Percentiles rank a stretch among this genome's conserved stretches.
Conservation (phyloP, 2,888 invertebrate genomes). For the Dryadula phaetusa region DNA sequence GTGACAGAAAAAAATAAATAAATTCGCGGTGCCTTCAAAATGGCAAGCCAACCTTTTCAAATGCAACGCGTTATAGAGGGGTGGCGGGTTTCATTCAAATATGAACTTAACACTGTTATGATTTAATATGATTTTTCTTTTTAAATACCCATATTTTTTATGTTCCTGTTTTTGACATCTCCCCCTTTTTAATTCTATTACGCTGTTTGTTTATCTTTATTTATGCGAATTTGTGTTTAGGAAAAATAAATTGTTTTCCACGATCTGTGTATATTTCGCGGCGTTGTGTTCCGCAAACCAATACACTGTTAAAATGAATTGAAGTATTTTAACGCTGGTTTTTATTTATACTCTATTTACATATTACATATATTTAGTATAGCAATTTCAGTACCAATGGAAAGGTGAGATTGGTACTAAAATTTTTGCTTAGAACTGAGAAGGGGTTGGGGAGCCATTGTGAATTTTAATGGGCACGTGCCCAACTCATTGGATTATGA, state of each 20-base stretch:
- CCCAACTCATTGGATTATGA: slow-evolving; percentile 51
- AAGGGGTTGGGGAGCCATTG: slow-evolving; percentile 33
- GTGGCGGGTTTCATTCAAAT: neutral
- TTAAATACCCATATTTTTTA: neutral
- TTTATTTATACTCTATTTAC: too few species aligned
- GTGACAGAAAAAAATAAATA: slow-evolving; percentile 15
- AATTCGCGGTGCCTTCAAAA: slow-evolving; percentile 20
- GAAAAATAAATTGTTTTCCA: too few species aligned
- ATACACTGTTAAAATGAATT: too few species aligned
- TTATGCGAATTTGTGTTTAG: too few species aligned
- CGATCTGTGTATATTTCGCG: too few species aligned
- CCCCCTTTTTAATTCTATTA: too few species aligned
- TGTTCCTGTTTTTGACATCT: neutral
- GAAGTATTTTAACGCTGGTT: too few species aligned
- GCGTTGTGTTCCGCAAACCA: too few species aligned
- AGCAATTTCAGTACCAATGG: slow-evolving; percentile 5
- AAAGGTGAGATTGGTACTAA: slow-evolving; percentile 24
- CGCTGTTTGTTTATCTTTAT: too few species aligned
- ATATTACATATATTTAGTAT: too few species aligned
- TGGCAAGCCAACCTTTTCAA: slow-evolving; percentile 43
- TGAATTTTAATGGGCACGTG: slow-evolving; percentile 58
- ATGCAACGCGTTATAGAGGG: slow-evolving; percentile 24
- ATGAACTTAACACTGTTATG: neutral
- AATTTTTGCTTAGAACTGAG: slow-evolving; percentile 2
- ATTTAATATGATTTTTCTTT: slow-evolving; percentile 24